Base-by-base conservation (phyloP, 2,797 vertebrate genomes). In the Sciaenops ocellatus region DNA sequence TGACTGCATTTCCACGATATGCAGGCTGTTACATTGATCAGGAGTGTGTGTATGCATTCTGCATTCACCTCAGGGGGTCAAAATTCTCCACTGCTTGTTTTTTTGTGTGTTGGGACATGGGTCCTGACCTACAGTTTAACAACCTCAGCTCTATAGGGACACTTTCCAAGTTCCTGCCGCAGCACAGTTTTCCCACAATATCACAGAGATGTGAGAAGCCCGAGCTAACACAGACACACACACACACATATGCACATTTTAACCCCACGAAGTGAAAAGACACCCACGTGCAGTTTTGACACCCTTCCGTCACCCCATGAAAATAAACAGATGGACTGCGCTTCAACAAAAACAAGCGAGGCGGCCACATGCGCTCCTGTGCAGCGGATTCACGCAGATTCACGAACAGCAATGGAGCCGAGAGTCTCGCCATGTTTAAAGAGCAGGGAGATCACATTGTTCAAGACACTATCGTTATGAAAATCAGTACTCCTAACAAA, bases 221-320 rank as follows among this genome's bases (percentile, higher is more conserved):
- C 61, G 34, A 60, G 30, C 67, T 3, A 67, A 75, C 63, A 72
- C 3, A 54, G 26, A 44, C 44, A 52, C 67, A 24, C 46, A 57
- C 52, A 70, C 60, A 64, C 61, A 55, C 52, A 74, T 79, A 64
- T 22, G 5, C 57, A 54, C 59, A 73, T 9, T 57, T 55, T 52
- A 64, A 67, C 66, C 30, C 41, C 55, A 59, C 16, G 15, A 59
- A 57, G 76, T 7, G 9, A 85, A 85, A 85, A 75, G 63, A 68
- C 80, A 86, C 77, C 78, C 70, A 54, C 51, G 44, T 44, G 79
- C 70, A 76, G 76, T 75, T 89, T 83, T 90, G 71, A 86, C 89
- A 90, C 78, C 69, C 30, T 52, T 57, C 52, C 68, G 82, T 81
- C 78, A 87, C 22, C 55, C 57, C 30, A 51, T 66, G 48, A 67